These are phyloP conservation scores for Micromys minutus DNA, from an alignment of 2,113 vertebrate genomes.

Conservation along the genomic window DNA sequence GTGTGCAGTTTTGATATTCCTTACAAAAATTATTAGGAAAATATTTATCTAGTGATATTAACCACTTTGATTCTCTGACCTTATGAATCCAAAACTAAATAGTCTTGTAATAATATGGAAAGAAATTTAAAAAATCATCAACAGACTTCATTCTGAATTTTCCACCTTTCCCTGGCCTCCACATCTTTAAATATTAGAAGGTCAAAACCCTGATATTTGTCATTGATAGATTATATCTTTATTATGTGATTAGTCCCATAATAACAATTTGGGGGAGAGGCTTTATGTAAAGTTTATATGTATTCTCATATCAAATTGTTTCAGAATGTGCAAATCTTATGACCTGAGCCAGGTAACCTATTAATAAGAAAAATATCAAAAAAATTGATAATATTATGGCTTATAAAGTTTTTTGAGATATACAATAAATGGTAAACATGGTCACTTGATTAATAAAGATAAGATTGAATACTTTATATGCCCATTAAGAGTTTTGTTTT, in stretches of 20 bases:
- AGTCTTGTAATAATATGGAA: not conserved
- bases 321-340: not conserved
- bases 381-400: constrained; percentile 37
- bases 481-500: not conserved
- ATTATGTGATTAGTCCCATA: constrained; percentile 7
- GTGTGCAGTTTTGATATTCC: not conserved
- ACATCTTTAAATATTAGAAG: not conserved
- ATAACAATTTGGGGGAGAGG: not conserved
- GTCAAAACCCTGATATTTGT: not conserved
- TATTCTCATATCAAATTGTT: constrained; percentile 20
- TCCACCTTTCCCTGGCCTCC: not conserved
- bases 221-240: not conserved
- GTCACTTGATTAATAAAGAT: not conserved
- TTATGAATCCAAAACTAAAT: constrained; percentile 37
- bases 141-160: not conserved
- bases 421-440: constrained; percentile 19
- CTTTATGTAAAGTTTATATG: not conserved
- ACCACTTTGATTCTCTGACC: not conserved
- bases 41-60: constrained; percentile 38
- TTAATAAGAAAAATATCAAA: constrained; percentile 33
- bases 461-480: constrained; percentile 41
- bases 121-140: not conserved
- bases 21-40: constrained; percentile 33
- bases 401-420: constrained; percentile 28
- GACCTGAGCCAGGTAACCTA: constrained; percentile 13